Evolutionary conservation across 64 coral and sea anemone genomes (phyloP), one percentile per base, ranked within the genome.

Genomic region (Orbicella faveolata): DNA sequence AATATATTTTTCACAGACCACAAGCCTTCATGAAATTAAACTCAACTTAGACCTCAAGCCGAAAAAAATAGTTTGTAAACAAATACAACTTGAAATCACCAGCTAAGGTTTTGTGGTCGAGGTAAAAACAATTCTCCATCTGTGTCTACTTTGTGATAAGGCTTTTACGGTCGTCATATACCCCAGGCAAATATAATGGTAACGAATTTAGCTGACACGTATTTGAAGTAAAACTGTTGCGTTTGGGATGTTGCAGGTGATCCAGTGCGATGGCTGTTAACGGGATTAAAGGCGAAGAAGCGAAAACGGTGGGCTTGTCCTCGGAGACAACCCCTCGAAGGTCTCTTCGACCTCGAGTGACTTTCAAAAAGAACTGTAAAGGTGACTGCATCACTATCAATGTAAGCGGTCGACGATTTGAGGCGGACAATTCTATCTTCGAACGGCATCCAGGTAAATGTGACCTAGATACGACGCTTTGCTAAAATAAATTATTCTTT

Each of bases 351-450:
- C 64, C 18, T 0, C 36, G 36, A 72, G 36, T 85, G 82, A 85
- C 82, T 85, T 52, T 72, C 41, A 70, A 85, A 41, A 73, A 33
- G 30, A 87, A 79, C 39, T 35, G 26, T n/a, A 80, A 65, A 30
- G 73, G 51, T 59, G 80, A 75, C 59, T 35, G 87, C 15, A 54
- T 79, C 11, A 92, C 90, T 23, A 92, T 92, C 26, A 92, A 92
- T 63, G 90, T 92, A 15, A 92, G 90, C 72, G 90, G 90, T 19
- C 83, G 57, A 35, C 34, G 74, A 70, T 92, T 92, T 39, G 16
- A 79, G 9, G 90, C 77, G 16, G 75, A 88, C 18, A 72, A 55
- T 37, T 21, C 75, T n/a, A 92, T 92, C 75, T 92, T 92, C 84
- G 20, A 61, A 21, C 84, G 76, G 44, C 76, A 87, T 48, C 90